phyloP scores from a whole-genome alignment of 2,113 vertebrate genomes.

The Ornithorhynchus anatinus region DNA sequence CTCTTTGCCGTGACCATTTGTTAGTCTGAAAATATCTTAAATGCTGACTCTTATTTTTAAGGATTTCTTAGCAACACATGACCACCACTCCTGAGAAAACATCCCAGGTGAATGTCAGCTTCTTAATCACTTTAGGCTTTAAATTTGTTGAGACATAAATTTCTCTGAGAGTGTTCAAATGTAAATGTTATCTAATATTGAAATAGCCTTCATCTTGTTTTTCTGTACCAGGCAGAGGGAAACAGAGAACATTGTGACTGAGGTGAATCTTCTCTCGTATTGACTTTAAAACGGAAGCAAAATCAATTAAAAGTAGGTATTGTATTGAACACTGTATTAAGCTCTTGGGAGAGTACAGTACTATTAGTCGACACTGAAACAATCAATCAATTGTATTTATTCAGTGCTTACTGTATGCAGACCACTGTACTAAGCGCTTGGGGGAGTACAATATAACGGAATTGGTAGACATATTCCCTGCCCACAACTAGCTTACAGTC shows the following conservation, averaged over 20 bases:
- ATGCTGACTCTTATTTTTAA: constrained; percentile 30
- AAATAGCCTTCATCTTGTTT: constrained; percentile 4
- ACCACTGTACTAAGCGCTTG: too few relatives aligned
- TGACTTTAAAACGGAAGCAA: constrained; percentile 40
- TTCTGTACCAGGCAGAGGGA: not conserved
- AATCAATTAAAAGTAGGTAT: too few relatives aligned
- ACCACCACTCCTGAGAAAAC: constrained; percentile 26
- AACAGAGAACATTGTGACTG: not conserved
- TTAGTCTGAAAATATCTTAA: constrained; percentile 59
- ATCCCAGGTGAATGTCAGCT: constrained; percentile 28
- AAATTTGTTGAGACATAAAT: constrained; percentile 12
- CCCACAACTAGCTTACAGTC: too few relatives aligned
- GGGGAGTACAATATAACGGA: too few relatives aligned
- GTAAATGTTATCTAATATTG: constrained; percentile 26
- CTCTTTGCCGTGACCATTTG: constrained; percentile 20
- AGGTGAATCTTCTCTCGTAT: constrained; percentile 5
- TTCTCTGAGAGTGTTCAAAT: constrained; percentile 18
- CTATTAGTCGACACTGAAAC: too few relatives aligned
- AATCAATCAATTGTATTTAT: too few relatives aligned
- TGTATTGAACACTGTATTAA: too few relatives aligned
- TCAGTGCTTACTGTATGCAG: too few relatives aligned
- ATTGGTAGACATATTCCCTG: too few relatives aligned
- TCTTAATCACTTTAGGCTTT: constrained; percentile 12
- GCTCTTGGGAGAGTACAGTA: too few relatives aligned
- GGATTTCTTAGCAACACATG: constrained; percentile 33